Conservation (phyloP, 2,113 vertebrate genomes). For the Mormyrus lacerda region DNA sequence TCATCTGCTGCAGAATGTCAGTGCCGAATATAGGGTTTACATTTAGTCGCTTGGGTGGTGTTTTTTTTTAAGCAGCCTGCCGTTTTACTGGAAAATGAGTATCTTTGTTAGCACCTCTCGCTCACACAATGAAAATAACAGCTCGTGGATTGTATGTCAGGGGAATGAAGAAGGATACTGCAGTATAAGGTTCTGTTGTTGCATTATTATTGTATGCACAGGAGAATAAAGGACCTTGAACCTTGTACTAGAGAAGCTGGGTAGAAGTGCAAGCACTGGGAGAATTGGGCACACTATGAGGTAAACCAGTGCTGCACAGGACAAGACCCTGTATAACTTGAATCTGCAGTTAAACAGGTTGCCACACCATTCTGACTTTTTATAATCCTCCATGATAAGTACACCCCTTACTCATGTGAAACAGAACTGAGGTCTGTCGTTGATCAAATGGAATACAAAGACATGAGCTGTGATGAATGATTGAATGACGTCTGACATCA, state of each 20-base stretch:
- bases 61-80: not conserved
- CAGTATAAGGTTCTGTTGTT: not conserved
- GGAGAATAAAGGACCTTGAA: not conserved
- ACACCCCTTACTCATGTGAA: not conserved
- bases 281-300: not conserved
- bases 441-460: not conserved
- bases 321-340: not conserved
- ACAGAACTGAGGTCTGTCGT: not conserved
- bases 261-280: not conserved
- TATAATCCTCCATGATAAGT: not conserved
- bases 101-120: not conserved
- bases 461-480: not conserved
- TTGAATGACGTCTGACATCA: not conserved
- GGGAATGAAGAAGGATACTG: not conserved
- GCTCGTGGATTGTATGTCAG: not conserved
- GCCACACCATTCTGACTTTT: not conserved
- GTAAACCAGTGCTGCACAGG: not conserved
- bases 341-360: not conserved
- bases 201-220: not conserved
- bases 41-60: not conserved
- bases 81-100: not conserved
- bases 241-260: not conserved
- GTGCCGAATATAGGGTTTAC: not conserved
- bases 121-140: not conserved
- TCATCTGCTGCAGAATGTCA: not conserved